Evolutionary conservation across 2,113 vertebrate species (phyloP), one percentile per base, ranked within the genome.

Genomic region (Nibea coibor): DNA sequence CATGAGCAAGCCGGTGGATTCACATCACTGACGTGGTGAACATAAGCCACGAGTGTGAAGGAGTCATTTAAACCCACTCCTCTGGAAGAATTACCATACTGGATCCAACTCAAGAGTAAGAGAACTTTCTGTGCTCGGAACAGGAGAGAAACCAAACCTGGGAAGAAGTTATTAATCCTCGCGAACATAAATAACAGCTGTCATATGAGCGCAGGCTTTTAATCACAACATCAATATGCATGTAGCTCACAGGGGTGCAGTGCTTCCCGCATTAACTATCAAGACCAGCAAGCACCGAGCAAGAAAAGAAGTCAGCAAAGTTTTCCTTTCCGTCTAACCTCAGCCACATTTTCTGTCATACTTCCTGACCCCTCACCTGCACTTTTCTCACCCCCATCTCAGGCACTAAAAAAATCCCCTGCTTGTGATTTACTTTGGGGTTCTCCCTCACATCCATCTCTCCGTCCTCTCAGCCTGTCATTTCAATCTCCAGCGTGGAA

Each of bases 181-280:
- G 69, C 62, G 24, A 75, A 75, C 78, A 76, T 75, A 80, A 82
- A 90, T 85, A 77, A 74, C 75, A 82, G 68, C 47, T 75, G 79
- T 87, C 85, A 82, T 76, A 56, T 74, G 66, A 80, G 80, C 0
- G 2, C 39, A 50, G 7, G 19, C 43, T 20, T 77, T 87, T 82
- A 73, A 71, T 83, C 85, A 74, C 20, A 42, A 62, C 69, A 70
- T 77, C 50, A 77, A 26, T 79, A 84, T 83, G 64, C 64, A 74
- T 87, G 57, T 35, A 57, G 64, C 58, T 72, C 61, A 78, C 24
- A 79, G 26, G 20, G 26, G 70, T 70, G 20, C 63, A 3, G 1
- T 22, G 66, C 53, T 10, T 81, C 56, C 50, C 15, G 0, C 64
- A 26, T 82, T 65, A 75, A 71, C 72, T 58, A 59, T 42, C 16